Percentiles rank a stretch among this genome's conserved stretches.
phyloP scores from a whole-genome alignment of 2,888 invertebrate genomes.

The Pharmacophagus antenor region DNA sequence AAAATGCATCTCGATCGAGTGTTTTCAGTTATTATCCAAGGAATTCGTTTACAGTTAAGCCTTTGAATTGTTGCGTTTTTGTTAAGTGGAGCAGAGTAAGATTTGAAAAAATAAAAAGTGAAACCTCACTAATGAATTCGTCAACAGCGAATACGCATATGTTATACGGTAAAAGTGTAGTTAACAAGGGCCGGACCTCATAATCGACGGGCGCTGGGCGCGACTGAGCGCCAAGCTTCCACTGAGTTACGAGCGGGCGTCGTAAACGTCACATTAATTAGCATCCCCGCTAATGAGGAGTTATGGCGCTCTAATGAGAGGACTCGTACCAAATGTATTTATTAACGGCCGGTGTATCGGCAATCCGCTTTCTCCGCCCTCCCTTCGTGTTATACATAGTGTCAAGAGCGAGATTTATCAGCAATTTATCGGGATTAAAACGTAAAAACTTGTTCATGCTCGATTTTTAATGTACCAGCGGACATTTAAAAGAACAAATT shows the following conservation, averaged over 20 bases:
- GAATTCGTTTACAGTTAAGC: too few relatives aligned
- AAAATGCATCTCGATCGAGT: too few relatives aligned
- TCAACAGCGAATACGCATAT: constrained; percentile 3
- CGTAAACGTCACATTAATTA: constrained; percentile 80
- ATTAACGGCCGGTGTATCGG: constrained; percentile 42
- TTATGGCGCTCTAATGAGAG: constrained; percentile 78
- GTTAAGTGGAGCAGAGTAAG: too few relatives aligned
- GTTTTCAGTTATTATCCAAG: too few relatives aligned
- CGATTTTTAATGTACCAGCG: neutral
- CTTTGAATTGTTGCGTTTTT: too few relatives aligned
- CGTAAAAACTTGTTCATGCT: neutral
- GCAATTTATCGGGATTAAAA: constrained; percentile 16
- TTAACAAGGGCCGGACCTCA: constrained; percentile 36
- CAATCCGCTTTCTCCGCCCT: constrained; percentile 30
- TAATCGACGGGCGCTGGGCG: constrained; percentile 32
- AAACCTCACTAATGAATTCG: neutral
- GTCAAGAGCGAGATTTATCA: constrained; percentile 25
- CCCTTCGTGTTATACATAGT: constrained; percentile 13
- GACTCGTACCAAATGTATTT: constrained; percentile 67
- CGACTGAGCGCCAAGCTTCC: constrained; percentile 26
- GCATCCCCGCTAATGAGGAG: constrained; percentile 78
- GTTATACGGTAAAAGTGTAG: constrained; percentile 18
- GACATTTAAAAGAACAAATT: neutral
- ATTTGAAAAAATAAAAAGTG: neutral
- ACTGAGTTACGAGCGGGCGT: constrained; percentile 58